phyloP scores from a whole-genome alignment of 2,797 vertebrate species.

The Oryzias sinensis region DNA sequence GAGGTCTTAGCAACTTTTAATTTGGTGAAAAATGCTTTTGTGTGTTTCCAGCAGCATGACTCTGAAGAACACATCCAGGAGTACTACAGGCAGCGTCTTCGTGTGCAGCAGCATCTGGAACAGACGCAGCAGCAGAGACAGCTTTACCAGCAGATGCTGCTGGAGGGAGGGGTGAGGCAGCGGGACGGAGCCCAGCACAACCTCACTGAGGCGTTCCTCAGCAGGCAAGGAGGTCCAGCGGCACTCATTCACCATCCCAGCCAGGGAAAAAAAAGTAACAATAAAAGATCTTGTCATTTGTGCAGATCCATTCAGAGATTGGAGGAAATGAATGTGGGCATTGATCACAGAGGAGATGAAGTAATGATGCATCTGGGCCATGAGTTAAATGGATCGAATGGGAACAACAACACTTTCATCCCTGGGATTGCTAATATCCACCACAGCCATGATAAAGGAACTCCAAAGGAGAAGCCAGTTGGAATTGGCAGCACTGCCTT shows the following conservation, averaged over 20 bases:
- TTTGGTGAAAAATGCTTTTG: too few species aligned
- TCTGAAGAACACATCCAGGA: conserved; percentile 92
- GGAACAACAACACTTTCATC: conserved; percentile 38
- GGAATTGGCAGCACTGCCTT: conserved; percentile 85
- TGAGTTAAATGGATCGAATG: conserved; percentile 80
- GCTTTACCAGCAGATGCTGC: conserved; percentile 95
- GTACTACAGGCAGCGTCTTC: conserved; percentile 90
- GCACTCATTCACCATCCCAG: background rate
- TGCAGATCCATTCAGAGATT: conserved; percentile 94
- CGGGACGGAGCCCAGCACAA: conserved; percentile 87
- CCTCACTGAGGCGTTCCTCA: conserved; percentile 96
- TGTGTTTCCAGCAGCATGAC: conserved; percentile 75
- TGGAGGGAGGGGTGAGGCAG: conserved; percentile 92
- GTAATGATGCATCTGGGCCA: conserved; percentile 76
- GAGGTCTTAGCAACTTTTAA: too few species aligned
- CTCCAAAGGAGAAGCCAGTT: conserved; percentile 51
- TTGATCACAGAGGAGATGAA: conserved; percentile 89
- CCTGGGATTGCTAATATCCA: conserved; percentile 41
- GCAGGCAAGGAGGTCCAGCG: conserved; percentile 70
- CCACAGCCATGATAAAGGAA: conserved; percentile 59
- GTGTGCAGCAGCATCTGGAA: conserved; percentile 95
- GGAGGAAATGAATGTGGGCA: conserved; percentile 92
- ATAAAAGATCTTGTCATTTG: background rate
- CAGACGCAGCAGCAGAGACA: conserved; percentile 95
- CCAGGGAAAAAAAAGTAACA: background rate